phyloP scores from a whole-genome alignment of 2,797 vertebrate genomes.

The Petrocephalus sullivani region DNA sequence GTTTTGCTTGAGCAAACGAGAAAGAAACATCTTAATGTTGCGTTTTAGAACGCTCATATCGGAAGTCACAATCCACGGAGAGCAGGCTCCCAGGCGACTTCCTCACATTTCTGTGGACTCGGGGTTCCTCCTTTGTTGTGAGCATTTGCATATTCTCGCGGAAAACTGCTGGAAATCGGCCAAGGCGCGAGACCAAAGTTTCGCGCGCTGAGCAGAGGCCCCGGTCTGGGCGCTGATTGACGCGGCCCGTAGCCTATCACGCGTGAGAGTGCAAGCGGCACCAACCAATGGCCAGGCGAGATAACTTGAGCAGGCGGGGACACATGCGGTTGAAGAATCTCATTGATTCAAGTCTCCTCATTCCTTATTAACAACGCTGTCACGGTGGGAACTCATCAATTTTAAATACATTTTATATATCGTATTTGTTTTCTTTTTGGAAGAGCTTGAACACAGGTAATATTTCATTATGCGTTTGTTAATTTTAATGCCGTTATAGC shows the following conservation, averaged over 20 bases:
- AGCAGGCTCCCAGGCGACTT: not conserved
- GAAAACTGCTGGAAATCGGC: slow-evolving; percentile 38
- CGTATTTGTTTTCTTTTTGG: slow-evolving; percentile 38
- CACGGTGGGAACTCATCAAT: slow-evolving; percentile 15
- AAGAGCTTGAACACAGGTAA: slow-evolving; percentile 37
- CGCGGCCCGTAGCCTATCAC: slow-evolving; percentile 43
- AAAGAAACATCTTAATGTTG: not conserved
- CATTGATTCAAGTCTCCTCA: slow-evolving; percentile 61
- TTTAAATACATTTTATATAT: slow-evolving; percentile 31
- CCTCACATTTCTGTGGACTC: not conserved
- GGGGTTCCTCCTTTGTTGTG: not conserved
- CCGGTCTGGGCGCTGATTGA: slow-evolving; percentile 51
- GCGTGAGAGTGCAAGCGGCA: rapidly evolving
- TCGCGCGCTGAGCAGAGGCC: slow-evolving; percentile 71
- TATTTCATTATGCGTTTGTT: not conserved
- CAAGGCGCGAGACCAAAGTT: slow-evolving; percentile 64
- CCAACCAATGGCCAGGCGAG: slow-evolving; percentile 43
- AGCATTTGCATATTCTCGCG: slow-evolving; percentile 56
- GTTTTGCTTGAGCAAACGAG: not conserved
- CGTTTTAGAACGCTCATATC: not conserved
- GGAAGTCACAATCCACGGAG: not conserved
- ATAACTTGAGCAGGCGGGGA: slow-evolving; percentile 52
- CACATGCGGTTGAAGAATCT: slow-evolving; percentile 68
- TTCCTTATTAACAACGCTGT: slow-evolving; percentile 30
- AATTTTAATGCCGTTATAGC: not conserved